Evolutionary conservation across 53 echinoderm and acorn worm species (phyloP), one percentile per base, ranked within the genome.

Genomic region (Zoroaster sp.): DNA sequence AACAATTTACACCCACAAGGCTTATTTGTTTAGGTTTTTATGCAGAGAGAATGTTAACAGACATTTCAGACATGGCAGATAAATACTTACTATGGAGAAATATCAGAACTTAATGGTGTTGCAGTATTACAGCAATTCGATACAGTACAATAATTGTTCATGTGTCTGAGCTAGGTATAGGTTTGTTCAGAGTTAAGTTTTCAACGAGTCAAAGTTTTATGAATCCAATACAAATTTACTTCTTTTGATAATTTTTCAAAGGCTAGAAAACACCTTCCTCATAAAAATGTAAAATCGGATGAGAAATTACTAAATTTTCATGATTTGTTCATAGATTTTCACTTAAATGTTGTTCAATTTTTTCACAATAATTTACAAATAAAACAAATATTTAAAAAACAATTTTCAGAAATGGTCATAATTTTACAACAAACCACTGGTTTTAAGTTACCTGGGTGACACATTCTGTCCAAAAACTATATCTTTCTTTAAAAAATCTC

Each of bases 61-160:
- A 66, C 37, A 66, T 66, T 80, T 63, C 40, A 63, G 63, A 80
- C 66, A 65, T 80, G 65, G 55, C 55, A 20, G n/a, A 20, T 55
- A 55, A 55, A n/a, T n/a, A n/a, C n/a, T n/a, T n/a, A n/a, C n/a
- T n/a, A n/a, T n/a, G n/a, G n/a, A n/a, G n/a, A n/a, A n/a, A n/a
- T n/a, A n/a, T n/a, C n/a, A n/a, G n/a, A n/a, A n/a, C n/a, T n/a
- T n/a, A n/a, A n/a, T n/a, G n/a, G n/a, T n/a, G 49, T 47, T 47
- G 14, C 14, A 47, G 4, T 63, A 63, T 10, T 17, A 63, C 18
- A 4, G 15, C 11, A 63, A 63, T 18, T 63, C 21, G 4, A 17
- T 63, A 5, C 11, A 63, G 15, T 63, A 18, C 63, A 63, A n/a
- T 63, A n/a, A 63, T 63, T 9, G 8, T n/a, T n/a, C n/a, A n/a